Evolutionary conservation across 1,140 invertebrate genomes (phyloP).

Genomic region (Aphelinus atriplicis): DNA sequence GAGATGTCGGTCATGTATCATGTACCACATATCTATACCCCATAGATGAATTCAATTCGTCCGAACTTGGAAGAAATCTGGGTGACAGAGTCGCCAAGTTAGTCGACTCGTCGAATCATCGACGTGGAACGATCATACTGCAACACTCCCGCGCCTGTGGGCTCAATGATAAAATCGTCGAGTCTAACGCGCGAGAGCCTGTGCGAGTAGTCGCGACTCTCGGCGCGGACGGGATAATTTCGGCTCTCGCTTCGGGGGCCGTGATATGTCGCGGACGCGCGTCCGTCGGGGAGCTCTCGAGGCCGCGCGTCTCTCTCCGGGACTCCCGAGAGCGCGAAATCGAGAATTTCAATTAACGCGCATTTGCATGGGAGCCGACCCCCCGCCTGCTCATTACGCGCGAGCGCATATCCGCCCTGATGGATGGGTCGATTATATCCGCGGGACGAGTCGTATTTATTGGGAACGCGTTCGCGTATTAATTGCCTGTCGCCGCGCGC

Average conservation of each 20-base stretch:
- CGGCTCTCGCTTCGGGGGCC: background rate
- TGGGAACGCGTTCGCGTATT: constrained; percentile 22
- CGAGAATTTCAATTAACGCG: constrained; percentile 40
- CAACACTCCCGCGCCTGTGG: background rate
- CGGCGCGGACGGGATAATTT: background rate
- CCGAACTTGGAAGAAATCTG: too few species aligned
- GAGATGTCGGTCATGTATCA: too few species aligned
- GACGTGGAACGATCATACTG: too few species aligned
- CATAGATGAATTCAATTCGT: too few species aligned
- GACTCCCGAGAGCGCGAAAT: constrained; percentile 30
- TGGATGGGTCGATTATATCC: constrained; percentile 35
- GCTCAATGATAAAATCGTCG: constrained; percentile 10
- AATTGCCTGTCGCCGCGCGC: background rate
- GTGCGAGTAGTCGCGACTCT: too few species aligned
- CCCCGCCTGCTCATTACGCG: constrained; percentile 32
- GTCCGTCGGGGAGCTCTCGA: too few species aligned
- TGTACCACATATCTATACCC: too few species aligned
- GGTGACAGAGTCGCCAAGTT: too few species aligned
- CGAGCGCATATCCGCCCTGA: constrained; percentile 5
- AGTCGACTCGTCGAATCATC: too few species aligned
- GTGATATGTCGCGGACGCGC: too few species aligned
- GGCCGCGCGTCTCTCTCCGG: background rate
- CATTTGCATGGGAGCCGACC: constrained; percentile 24
- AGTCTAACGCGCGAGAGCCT: background rate
- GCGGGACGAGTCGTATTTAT: constrained; percentile 3